phyloP scores from a whole-genome alignment of 2,797 vertebrate species.

The Pseudomugil gertrudae region DNA sequence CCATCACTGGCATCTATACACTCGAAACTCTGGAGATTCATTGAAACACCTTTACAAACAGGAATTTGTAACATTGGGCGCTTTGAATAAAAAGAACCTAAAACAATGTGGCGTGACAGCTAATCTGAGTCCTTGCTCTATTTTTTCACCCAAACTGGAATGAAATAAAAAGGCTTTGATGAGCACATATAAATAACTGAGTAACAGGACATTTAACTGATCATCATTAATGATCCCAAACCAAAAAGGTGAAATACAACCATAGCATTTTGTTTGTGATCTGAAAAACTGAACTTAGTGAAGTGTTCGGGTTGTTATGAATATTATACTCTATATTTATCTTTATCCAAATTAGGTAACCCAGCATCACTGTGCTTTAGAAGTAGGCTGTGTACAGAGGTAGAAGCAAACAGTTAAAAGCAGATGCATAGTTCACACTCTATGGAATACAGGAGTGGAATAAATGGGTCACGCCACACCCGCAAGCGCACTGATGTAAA shows the following conservation, averaged over 20 bases:
- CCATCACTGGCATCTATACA: constrained; percentile 17
- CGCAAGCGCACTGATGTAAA: neutral
- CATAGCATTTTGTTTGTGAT: neutral
- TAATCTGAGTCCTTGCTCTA: neutral
- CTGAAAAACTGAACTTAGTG: neutral
- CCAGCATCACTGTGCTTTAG: no score
- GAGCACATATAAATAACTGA: neutral
- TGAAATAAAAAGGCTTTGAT: neutral
- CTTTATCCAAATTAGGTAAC: neutral
- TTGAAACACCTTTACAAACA: constrained; percentile 29
- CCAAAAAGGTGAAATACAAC: neutral
- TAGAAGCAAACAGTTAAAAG: no score
- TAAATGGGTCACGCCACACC: neutral
- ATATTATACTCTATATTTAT: neutral
- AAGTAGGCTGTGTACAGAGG: no score
- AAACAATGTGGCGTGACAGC: neutral
- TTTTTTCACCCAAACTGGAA: neutral
- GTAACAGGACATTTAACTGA: neutral
- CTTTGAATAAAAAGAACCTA: constrained; percentile 17
- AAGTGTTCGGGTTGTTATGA: neutral
- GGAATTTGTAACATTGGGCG: constrained; percentile 36
- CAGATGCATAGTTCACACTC: no score
- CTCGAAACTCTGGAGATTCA: constrained; percentile 41
- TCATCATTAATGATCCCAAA: neutral
- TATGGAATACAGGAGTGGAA: neutral